Evolutionary conservation across 2,888 invertebrate genomes (phyloP).

Genomic region (Mylabris sibirica): DNA sequence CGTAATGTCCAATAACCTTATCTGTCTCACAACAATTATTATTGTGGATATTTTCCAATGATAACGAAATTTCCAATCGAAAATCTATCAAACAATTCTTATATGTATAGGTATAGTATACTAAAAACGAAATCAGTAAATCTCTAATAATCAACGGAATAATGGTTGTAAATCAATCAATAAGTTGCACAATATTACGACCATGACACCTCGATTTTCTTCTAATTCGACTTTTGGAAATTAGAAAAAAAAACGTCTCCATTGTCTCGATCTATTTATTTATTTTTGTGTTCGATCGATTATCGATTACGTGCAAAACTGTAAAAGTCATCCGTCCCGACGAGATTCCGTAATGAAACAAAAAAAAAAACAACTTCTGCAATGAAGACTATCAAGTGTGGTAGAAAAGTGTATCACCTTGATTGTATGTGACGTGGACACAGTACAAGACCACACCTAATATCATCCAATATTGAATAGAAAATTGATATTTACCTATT

Average conservation of each 20-base stretch:
- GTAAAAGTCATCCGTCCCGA: no score
- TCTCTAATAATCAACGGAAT: not conserved
- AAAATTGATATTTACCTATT: not conserved
- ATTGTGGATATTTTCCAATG: not conserved
- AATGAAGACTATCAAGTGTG: conserved; percentile 3
- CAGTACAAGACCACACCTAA: conserved; percentile 4
- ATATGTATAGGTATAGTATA: no score
- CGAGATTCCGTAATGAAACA: not conserved
- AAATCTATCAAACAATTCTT: no score
- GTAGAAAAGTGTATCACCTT: conserved; percentile 36
- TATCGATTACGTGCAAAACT: no score
- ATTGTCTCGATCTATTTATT: no score
- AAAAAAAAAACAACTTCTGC: not conserved
- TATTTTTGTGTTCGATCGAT: no score
- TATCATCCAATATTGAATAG: not conserved
- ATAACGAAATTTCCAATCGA: not conserved
- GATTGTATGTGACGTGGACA: conserved; percentile 16
- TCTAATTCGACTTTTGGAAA: not conserved
- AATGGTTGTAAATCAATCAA: conserved; percentile 1
- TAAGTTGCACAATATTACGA: not conserved
- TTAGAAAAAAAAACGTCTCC: no score
- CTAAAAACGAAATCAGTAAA: not conserved
- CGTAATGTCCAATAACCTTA: conserved; percentile 11
- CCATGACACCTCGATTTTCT: conserved; percentile 2
- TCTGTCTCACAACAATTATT: not conserved